Evolutionary conservation across 2,797 vertebrate species (phyloP).

Genomic region (Esox lucius): DNA sequence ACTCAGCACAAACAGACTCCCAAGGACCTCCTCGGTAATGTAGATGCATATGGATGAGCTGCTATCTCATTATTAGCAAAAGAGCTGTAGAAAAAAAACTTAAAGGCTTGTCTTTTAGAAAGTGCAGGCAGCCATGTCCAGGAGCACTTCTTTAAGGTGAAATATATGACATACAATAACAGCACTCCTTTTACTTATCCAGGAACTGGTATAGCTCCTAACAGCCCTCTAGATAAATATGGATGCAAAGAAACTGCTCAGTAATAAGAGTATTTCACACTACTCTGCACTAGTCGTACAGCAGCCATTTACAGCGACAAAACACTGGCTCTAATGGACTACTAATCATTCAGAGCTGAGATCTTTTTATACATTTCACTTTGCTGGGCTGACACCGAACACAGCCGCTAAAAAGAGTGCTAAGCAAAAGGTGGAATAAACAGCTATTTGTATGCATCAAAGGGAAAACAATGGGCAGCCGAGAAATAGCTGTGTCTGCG

Average conservation of each 20-base stretch:
- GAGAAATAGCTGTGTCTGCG: conserved; percentile 32
- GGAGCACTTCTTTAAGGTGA: conserved; percentile 23
- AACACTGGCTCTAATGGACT: conserved; percentile 35
- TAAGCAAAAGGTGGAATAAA: conserved; percentile 41
- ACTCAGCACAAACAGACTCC: conserved; percentile 9
- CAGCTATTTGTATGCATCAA: conserved; percentile 55
- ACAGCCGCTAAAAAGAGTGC: conserved; percentile 29
- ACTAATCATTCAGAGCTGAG: conserved; percentile 39
- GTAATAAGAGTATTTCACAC: conserved; percentile 30
- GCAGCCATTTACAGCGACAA: conserved; percentile 28
- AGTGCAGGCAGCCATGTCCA: conserved; percentile 8
- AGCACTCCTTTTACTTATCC: conserved; percentile 10
- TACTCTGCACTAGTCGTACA: conserved; percentile 18
- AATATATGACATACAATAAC: conserved; percentile 23
- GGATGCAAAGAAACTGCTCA: neutral
- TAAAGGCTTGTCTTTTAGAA: conserved; percentile 2
- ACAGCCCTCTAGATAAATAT: neutral
- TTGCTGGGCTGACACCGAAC: conserved; percentile 17
- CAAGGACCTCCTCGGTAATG: conserved; percentile 18
- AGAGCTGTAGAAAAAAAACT: conserved; percentile 17
- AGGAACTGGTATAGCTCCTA: conserved; percentile 27
- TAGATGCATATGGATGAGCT: conserved; percentile 47
- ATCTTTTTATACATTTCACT: conserved; percentile 47
- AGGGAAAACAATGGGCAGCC: conserved; percentile 29
- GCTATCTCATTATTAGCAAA: conserved; percentile 46